Conservation (phyloP, 2,797 vertebrate genomes). For the Clamator glandarius region DNA sequence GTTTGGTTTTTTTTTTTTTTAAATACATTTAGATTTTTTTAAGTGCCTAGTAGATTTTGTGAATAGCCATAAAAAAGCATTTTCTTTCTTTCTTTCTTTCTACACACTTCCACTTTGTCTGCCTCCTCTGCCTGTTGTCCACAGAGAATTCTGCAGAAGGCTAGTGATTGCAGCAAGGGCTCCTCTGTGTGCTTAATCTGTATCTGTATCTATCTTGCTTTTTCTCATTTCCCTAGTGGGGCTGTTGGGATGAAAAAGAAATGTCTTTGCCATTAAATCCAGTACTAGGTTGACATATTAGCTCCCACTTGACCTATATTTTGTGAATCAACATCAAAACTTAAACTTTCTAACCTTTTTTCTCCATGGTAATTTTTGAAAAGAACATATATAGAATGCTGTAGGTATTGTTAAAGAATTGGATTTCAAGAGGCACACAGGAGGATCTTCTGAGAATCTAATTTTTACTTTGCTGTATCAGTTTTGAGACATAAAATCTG, state of each 20-base stretch:
- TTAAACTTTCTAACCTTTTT: background rate
- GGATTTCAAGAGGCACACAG: background rate
- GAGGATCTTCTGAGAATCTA: background rate
- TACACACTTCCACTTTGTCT: background rate
- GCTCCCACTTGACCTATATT: background rate
- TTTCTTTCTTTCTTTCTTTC: too few species aligned
- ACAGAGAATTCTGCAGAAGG: constrained; percentile 57
- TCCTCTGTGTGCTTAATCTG: background rate
- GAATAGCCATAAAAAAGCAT: background rate
- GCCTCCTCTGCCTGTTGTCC: constrained; percentile 18
- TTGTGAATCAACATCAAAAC: background rate
- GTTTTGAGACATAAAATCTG: background rate
- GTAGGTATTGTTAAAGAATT: background rate
- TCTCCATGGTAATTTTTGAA: background rate
- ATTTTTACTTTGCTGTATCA: background rate
- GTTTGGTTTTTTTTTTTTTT: background rate
- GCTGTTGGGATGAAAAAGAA: background rate
- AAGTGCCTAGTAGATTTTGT: background rate
- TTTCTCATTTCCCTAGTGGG: background rate
- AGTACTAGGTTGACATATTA: background rate
- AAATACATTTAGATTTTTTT: background rate
- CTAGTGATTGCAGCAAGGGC: constrained; percentile 7
- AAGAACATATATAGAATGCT: background rate
- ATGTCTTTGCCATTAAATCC: background rate
- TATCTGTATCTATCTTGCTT: constrained; percentile 30